Evolutionary conservation across 2,888 invertebrate species (phyloP).

Genomic region (Gisinianus flammeolus): DNA sequence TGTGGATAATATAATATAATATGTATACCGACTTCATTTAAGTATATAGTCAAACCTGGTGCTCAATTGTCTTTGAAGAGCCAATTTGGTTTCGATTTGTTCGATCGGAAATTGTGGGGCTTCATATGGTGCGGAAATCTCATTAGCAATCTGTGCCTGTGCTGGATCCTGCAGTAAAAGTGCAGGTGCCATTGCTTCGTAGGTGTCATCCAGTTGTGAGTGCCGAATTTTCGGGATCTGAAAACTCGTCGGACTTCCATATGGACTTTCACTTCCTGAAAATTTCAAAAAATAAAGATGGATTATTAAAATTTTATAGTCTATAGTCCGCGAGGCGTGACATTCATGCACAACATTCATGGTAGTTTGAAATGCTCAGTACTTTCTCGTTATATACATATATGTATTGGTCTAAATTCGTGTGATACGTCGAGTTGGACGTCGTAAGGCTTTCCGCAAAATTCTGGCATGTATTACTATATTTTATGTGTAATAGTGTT

Average conservation of each 20-base stretch:
- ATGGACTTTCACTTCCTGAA: conserved; percentile 76
- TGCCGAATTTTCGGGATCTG: conserved; percentile 59
- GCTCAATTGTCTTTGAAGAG: conserved; percentile 85
- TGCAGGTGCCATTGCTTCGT: conserved; percentile 63
- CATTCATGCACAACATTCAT: background rate
- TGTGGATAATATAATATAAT: too few species aligned
- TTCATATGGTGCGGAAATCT: conserved; percentile 94
- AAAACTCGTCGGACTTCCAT: conserved; percentile 58
- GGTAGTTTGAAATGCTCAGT: background rate
- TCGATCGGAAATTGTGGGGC: conserved; percentile 98
- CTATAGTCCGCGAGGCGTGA: too few species aligned
- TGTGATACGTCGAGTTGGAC: too few species aligned
- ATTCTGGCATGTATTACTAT: too few species aligned
- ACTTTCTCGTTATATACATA: too few species aligned
- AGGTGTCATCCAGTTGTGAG: conserved; percentile 59
- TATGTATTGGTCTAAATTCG: too few species aligned
- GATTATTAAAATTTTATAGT: too few species aligned
- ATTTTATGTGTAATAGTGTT: too few species aligned
- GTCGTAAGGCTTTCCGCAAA: too few species aligned
- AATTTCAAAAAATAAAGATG: conserved; percentile 47
- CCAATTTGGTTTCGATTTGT: conserved; percentile 90
- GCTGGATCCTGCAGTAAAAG: conserved; percentile 54
- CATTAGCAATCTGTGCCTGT: conserved; percentile 66
- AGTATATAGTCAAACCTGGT: conserved; percentile 73
- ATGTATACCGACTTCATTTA: too few species aligned